Conservation (phyloP, 1,140 invertebrate species). For the Drosophila pseudoobscura region DNA sequence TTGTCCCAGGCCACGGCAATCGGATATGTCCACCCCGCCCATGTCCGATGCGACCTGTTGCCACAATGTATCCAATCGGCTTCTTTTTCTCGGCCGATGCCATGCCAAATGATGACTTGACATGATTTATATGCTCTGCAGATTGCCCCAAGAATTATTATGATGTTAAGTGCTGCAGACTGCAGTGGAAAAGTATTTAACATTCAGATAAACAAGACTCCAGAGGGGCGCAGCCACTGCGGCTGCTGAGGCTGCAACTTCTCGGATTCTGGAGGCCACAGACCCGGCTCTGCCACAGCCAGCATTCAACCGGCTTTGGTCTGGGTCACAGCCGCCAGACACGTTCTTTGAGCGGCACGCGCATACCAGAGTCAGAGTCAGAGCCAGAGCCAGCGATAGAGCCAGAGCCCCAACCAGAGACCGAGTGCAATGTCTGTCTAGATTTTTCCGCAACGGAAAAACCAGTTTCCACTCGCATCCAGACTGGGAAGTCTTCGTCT, state of each 20-base stretch:
- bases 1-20: constrained; percentile 8
- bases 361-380: constrained; percentile 61
- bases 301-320: constrained; percentile 14
- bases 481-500: constrained; percentile 28
- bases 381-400: constrained; percentile 14
- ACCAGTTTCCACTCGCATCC: constrained; percentile 58
- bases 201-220: constrained; percentile 58
- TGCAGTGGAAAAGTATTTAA: constrained; percentile 68
- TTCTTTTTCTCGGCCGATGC: constrained; percentile 8
- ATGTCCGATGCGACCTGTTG: neutral
- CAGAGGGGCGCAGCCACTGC: constrained; percentile 22
- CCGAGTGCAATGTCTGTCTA: constrained; percentile 44
- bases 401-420: constrained; percentile 18
- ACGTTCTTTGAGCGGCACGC: constrained; percentile 73
- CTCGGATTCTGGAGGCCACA: constrained; percentile 26
- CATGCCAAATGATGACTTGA: constrained; percentile 55
- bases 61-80: constrained; percentile 29
- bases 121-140: constrained; percentile 58
- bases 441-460: constrained; percentile 62
- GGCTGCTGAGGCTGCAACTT: constrained; percentile 48
- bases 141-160: constrained; percentile 65
- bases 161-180: constrained; percentile 66
- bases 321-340: constrained; percentile 55
- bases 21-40: constrained; percentile 33
- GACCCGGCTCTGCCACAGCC: constrained; percentile 11